Evolutionary conservation across 2,888 invertebrate genomes (phyloP).

Genomic region (Coelinius sp.): DNA sequence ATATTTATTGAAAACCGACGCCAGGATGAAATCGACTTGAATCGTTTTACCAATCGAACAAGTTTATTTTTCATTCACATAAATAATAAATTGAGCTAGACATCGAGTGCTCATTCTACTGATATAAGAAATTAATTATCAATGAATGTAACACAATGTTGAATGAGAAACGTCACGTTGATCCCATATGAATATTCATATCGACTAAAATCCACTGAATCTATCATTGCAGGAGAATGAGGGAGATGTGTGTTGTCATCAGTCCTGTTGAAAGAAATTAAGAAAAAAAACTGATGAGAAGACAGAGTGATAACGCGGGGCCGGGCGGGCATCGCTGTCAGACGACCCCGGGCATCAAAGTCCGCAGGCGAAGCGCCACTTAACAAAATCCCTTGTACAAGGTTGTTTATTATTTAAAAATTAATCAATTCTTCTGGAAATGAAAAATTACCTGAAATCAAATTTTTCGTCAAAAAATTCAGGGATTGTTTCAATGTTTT

Average conservation of each 20-base stretch:
- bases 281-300: constrained; percentile 27
- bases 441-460: neutral
- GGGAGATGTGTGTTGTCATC: neutral
- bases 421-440: neutral
- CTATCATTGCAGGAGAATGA: neutral
- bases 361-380: constrained; percentile 57
- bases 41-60: too few relatives aligned
- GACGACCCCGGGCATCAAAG: constrained; percentile 66
- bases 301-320: constrained; percentile 42
- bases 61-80: neutral
- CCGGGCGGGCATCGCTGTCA: constrained; percentile 56
- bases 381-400: neutral
- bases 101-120: neutral
- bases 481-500: too few relatives aligned
- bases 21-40: too few relatives aligned
- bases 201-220: neutral
- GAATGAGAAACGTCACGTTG: neutral
- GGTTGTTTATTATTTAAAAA: neutral
- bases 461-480: too few relatives aligned
- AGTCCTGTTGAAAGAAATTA: neutral
- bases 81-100: neutral
- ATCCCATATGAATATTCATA: neutral
- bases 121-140: neutral
- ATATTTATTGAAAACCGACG: too few relatives aligned
- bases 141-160: neutral